Base-by-base conservation (phyloP, 2,797 vertebrate species). In the Artibeus jamaicensis region DNA sequence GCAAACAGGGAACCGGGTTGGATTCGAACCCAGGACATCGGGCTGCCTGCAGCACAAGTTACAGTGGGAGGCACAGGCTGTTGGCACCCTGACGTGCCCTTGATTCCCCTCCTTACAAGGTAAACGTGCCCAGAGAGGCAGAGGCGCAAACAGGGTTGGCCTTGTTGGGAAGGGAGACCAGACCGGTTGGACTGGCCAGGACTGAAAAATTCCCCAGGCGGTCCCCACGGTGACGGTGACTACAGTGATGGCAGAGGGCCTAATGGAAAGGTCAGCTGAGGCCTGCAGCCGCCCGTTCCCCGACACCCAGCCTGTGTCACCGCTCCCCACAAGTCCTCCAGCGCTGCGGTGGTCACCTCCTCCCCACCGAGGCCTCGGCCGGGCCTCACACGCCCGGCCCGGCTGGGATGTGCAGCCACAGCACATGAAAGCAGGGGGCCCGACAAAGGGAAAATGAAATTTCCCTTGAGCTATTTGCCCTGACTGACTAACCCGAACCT, bases 401-500 rank as follows among this genome's bases (percentile, higher is more conserved):
- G 0, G 34, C 48, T 16, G 15, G 65, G 26, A 74, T 3, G 59
- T 26, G 14, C 39, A 32, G 89, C 91, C 95, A 82, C 79, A 57
- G 94, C 92, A 97, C 97, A 97, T 98, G 95, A 98, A 98, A 97
- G 97, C 86, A 1, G 71, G 93, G 92, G 92, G 62, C 34, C 96
- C 92, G 15, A 96, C 97, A 98, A 97, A 98, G 97, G 88, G 96
- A 97, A 96, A 96, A 89, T 44, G 96, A 96, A 91, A 97, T 97
- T 91, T 93, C 97, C 97, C 97, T 98, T 96, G 97, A 97, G 97
- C 97, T 96, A 93, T 97, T 96, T 96, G 97, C 97, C 96, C 97
- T 87, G 96, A 86, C 96, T 95, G 95, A 71, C 97, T 89, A 93
- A 94, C 97, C 97, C 19, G 34, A 93, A 95, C 95, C 96, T 95